A percentile compares a stretch with the other conserved stretches of the same genome.
Evolutionary conservation across 2,797 vertebrate genomes (phyloP).

Genomic region (Gymnoscopelus microlampas): DNA sequence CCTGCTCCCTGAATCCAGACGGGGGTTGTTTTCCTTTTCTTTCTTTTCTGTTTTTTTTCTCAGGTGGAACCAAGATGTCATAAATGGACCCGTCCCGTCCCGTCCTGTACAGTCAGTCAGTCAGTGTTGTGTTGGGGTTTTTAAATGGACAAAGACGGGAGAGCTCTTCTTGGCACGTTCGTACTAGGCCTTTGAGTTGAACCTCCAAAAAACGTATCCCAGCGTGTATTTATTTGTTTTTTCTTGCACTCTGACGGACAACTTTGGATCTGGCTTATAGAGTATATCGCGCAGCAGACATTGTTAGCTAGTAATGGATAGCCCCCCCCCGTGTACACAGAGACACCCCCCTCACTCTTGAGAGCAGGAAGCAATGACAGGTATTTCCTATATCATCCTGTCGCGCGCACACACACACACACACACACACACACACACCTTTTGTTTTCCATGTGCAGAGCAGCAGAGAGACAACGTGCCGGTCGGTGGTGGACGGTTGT

Average conservation of each 20-base stretch:
- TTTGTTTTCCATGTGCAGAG: constrained; percentile 71
- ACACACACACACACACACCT: constrained; percentile 38
- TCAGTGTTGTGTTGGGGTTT: constrained; percentile 45
- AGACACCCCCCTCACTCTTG: constrained; percentile 75
- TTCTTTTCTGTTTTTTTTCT: constrained; percentile 62
- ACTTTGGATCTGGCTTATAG: constrained; percentile 70
- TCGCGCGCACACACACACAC: constrained; percentile 50
- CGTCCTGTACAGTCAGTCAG: constrained; percentile 39
- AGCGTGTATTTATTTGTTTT: constrained; percentile 59
- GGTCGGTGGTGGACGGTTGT: constrained; percentile 44
- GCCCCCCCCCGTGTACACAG: constrained; percentile 48
- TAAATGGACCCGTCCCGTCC: constrained; percentile 3
- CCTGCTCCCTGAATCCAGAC: too few species aligned
- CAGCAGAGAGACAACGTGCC: constrained; percentile 66
- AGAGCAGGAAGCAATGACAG: constrained; percentile 80
- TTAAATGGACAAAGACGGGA: constrained; percentile 50
- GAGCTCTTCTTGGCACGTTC: constrained; percentile 46
- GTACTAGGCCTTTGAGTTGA: constrained; percentile 17
- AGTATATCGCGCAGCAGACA: constrained; percentile 51
- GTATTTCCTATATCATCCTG: constrained; percentile 80
- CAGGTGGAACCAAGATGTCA: constrained; percentile 65
- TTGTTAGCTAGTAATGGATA: constrained; percentile 84
- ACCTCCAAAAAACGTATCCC: constrained; percentile 33
- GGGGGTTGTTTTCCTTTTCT: background rate
- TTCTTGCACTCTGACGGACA: constrained; percentile 53